These are phyloP conservation scores for Drosophila ficusphila DNA, from an alignment of 1,140 invertebrate genomes.

Conservation along the genomic window DNA sequence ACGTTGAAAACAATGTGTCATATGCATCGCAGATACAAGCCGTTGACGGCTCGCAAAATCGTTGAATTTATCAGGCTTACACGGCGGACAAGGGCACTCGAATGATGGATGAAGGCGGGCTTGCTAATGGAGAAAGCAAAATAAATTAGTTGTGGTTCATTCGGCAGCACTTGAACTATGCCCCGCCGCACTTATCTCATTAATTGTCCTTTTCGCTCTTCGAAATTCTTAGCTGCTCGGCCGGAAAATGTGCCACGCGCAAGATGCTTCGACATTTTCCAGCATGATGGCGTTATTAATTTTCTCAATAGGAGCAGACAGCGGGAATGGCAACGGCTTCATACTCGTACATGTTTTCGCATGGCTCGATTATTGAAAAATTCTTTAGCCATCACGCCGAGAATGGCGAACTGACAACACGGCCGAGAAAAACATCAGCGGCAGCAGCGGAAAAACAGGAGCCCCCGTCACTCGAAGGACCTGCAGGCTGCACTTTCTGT, in stretches of 20 bases:
- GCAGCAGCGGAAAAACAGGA: slow-evolving; percentile 15
- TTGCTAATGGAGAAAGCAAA: slow-evolving; percentile 22
- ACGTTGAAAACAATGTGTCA: slow-evolving; percentile 39
- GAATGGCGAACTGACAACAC: slow-evolving; percentile 31
- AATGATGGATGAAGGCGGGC: slow-evolving; percentile 25
- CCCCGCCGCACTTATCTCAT: slow-evolving; percentile 9
- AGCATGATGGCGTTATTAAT: slow-evolving; percentile 57
- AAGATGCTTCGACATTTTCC: slow-evolving; percentile 40
- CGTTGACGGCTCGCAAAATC: slow-evolving; percentile 35
- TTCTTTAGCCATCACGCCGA: slow-evolving; percentile 44
- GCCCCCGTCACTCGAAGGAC: neutral
- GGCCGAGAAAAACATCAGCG: slow-evolving; percentile 16
- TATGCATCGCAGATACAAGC: slow-evolving; percentile 11
- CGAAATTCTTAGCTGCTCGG: slow-evolving; percentile 18
- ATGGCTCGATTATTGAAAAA: slow-evolving; percentile 57
- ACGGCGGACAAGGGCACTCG: neutral
- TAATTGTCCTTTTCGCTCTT: slow-evolving; percentile 18
- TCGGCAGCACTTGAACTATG: slow-evolving; percentile 7
- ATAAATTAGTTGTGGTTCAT: slow-evolving; percentile 13
- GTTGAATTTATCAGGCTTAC: slow-evolving; percentile 70
- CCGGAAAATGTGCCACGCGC: slow-evolving; percentile 29
- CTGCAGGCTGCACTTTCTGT: slow-evolving; percentile 38
- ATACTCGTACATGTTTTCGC: slow-evolving; percentile 45
- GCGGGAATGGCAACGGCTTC: neutral
- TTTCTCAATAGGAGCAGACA: slow-evolving; percentile 45